These are phyloP conservation scores for Leucoraja erinaceus DNA, from an alignment of 2,113 vertebrate species.

Conservation along the genomic window DNA sequence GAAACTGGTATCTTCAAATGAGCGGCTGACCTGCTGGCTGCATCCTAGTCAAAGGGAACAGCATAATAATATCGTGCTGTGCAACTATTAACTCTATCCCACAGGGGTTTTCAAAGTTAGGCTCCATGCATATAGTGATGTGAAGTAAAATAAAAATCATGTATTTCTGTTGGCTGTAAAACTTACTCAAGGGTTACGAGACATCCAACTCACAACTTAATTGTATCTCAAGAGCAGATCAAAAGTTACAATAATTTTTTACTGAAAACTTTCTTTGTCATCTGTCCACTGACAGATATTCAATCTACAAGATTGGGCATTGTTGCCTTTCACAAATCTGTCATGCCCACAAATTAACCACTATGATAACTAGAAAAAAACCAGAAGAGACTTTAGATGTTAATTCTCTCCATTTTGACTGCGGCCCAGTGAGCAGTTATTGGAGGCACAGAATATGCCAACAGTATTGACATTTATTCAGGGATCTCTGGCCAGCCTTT, in stretches of 20 bases:
- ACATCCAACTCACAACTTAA: background rate
- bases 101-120: too few relatives aligned
- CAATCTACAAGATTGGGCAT: background rate
- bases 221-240: conserved; percentile 1
- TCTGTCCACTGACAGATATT: background rate
- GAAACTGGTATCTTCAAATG: too few relatives aligned
- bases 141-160: background rate
- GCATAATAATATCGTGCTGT: too few relatives aligned
- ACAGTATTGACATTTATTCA: background rate
- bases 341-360: background rate
- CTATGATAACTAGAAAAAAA: background rate
- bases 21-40: too few relatives aligned
- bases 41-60: too few relatives aligned
- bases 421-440: background rate
- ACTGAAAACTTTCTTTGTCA: background rate
- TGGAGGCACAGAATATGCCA: background rate
- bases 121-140: background rate
- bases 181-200: background rate
- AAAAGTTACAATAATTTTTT: conserved; percentile 24
- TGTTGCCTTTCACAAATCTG: background rate
- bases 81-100: too few relatives aligned
- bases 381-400: background rate
- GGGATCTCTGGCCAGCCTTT: background rate
- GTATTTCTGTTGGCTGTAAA: background rate
- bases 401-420: conserved; percentile 18